Evolutionary conservation across 2,797 vertebrate genomes (phyloP), one percentile per base, ranked within the genome.

Genomic region (Brachymystax lenok): DNA sequence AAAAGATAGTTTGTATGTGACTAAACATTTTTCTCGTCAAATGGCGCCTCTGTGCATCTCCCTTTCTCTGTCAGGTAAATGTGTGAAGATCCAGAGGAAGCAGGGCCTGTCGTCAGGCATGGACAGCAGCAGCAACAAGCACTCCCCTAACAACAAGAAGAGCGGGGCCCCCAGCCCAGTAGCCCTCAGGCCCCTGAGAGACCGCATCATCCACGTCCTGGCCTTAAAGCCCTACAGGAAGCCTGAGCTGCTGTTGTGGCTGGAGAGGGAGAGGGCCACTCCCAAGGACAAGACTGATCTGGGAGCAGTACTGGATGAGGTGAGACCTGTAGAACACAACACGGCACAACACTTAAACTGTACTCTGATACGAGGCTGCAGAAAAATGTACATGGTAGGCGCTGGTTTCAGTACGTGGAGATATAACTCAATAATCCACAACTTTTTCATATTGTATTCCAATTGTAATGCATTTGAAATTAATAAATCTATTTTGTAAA

Each of bases 211-310:
- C 82, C 95, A 96, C 84, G 87, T 94, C 72, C 84, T 92, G 75
- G 94, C 94, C 71, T 88, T 92, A 64, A 93, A 91, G 82, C 86
- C 95, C 0, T 94, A 91, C 87, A 87, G 84, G 82, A 94, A 94
- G 85, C 94, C 93, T 0, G 90, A 95, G 84, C 90, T 95, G 50
- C 90, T 95, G 77, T 88, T 94, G 66, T 93, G 90, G 92, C 88
- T 95, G 83, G 94, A 86, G 24, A 82, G 79, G 67, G 81, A 77
- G 51, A 88, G 54, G 67, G 91, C 77, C 0, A 68, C 81, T 17
- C 86, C 90, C 64, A 92, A 92, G 87, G 93, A 96, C 81, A 92
- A 95, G 87, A 89, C 88, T 0, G 86, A 92, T 73, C 83, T 87
- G 19, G 72, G 90, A 4, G 80, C 84, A 61, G 82, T 92, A 69